Conservation (phyloP, 2,888 invertebrate species). For the Aphidoletes aphidimyza region DNA sequence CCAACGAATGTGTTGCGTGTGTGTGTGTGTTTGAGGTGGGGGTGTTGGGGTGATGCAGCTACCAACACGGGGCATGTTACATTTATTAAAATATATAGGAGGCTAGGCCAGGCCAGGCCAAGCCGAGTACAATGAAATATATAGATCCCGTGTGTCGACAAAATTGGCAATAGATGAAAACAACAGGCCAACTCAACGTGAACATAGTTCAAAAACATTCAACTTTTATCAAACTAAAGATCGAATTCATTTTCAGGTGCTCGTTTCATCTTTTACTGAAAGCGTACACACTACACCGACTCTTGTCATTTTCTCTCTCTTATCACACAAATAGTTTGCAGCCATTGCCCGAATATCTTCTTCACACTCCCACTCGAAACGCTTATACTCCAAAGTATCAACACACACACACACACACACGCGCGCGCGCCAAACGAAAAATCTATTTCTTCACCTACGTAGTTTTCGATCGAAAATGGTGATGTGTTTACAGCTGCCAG, state of each 20-base stretch:
- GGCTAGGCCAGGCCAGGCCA: background rate
- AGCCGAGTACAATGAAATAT: background rate
- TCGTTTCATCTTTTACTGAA: background rate
- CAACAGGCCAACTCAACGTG: conserved; percentile 19
- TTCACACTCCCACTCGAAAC: too few relatives aligned
- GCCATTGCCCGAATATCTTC: too few relatives aligned
- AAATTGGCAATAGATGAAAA: background rate
- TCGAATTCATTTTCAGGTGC: conserved; percentile 6
- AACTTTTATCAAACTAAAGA: conserved; percentile 41
- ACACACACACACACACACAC: too few relatives aligned
- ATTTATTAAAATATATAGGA: background rate
- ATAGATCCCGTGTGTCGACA: background rate
- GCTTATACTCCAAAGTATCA: too few relatives aligned
- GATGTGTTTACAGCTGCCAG: background rate
- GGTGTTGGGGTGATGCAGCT: too few relatives aligned
- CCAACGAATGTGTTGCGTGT: background rate
- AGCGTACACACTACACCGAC: background rate
- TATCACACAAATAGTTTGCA: background rate
- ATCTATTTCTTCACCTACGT: background rate
- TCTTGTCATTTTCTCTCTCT: conserved; percentile 2
- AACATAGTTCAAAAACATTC: background rate
- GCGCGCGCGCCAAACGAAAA: too few relatives aligned
- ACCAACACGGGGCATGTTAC: too few relatives aligned
- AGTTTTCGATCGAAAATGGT: background rate
- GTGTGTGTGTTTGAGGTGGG: background rate